Evolutionary conservation across 1,140 invertebrate species (phyloP).

Genomic region (Bombus polaris): DNA sequence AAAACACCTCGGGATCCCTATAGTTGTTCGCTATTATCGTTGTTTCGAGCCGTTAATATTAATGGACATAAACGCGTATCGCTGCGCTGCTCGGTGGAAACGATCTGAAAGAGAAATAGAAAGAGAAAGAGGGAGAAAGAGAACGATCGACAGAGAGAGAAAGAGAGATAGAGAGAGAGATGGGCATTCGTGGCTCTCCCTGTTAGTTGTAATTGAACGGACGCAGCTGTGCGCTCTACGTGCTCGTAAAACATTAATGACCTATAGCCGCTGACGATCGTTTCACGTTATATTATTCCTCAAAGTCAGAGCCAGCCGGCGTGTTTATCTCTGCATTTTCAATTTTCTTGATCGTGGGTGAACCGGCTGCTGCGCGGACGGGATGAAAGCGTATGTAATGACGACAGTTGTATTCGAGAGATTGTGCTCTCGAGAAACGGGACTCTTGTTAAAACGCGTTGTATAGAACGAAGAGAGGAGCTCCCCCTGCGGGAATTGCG

Average conservation of each 20-base stretch:
- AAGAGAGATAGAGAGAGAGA: background rate
- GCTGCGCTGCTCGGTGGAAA: slow-evolving; percentile 51
- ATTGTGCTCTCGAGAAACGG: slow-evolving; percentile 3
- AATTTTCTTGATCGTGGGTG: slow-evolving; percentile 54
- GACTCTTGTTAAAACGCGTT: background rate
- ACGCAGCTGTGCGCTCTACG: slow-evolving; percentile 71
- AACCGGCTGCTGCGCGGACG: slow-evolving; percentile 11
- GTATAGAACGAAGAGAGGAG: background rate
- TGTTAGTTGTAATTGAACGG: slow-evolving; percentile 75
- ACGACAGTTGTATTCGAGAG: background rate
- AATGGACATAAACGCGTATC: slow-evolving; percentile 72
- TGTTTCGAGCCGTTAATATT: slow-evolving; percentile 77
- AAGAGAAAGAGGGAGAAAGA: background rate
- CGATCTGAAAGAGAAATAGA: background rate
- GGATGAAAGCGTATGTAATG: slow-evolving; percentile 18
- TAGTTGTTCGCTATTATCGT: slow-evolving; percentile 73
- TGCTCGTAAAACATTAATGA: slow-evolving; percentile 76
- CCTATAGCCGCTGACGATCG: slow-evolving; percentile 65
- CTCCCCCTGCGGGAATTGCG: too few species aligned
- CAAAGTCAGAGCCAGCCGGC: slow-evolving; percentile 47
- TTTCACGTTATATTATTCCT: slow-evolving; percentile 71
- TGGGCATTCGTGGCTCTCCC: slow-evolving; percentile 47
- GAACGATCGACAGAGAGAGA: background rate
- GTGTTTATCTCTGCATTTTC: slow-evolving; percentile 58
- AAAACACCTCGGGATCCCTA: slow-evolving; percentile 65